phyloP scores from a whole-genome alignment of 2,113 vertebrate species.

The Sapayoa aenigma region DNA sequence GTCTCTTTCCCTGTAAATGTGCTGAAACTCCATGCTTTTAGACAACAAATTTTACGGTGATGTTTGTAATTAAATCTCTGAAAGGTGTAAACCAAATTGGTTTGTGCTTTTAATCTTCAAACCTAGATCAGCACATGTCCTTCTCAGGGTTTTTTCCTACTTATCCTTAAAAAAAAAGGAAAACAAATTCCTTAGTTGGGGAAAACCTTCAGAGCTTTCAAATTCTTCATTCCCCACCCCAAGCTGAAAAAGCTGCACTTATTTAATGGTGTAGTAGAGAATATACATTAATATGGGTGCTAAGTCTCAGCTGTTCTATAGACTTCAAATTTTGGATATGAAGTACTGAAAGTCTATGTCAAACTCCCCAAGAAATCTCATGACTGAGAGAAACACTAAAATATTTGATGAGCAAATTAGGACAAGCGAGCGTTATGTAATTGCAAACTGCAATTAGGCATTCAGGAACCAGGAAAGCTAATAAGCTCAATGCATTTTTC shows the following conservation, averaged over 20 bases:
- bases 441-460: not conserved
- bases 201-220: not conserved
- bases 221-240: not conserved
- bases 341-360: not conserved
- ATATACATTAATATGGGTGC: not conserved
- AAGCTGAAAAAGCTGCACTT: not conserved
- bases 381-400: not conserved
- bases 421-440: not conserved
- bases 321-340: not conserved
- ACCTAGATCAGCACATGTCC: not conserved
- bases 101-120: not conserved
- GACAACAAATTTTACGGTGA: not conserved
- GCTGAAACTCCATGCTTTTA: not conserved
- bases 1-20: not conserved
- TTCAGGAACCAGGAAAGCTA: not conserved
- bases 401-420: not conserved
- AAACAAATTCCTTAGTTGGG: not conserved
- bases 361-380: not conserved
- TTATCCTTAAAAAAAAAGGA: not conserved
- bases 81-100: not conserved
- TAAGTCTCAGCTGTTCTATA: not conserved
- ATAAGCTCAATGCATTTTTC: not conserved
- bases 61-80: not conserved
- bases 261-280: not conserved
- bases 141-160: not conserved